A percentile compares a stretch with the other conserved stretches of the same genome.
phyloP scores from a whole-genome alignment of 2,797 vertebrate species.

The Luscinia luscinia region DNA sequence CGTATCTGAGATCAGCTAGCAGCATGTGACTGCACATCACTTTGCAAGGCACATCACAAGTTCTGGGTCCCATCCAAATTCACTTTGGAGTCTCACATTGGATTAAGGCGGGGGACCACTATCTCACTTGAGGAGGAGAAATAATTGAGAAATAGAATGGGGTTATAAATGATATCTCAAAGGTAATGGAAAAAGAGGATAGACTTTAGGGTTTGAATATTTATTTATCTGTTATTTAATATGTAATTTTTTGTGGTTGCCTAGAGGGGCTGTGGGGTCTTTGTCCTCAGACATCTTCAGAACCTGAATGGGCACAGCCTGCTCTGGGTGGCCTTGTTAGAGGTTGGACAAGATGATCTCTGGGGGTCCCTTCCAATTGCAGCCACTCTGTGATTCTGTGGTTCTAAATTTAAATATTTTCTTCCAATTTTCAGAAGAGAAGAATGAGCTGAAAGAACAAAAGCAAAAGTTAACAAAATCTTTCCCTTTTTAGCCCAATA shows the following conservation, averaged over 20 bases:
- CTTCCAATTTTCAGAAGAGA: not conserved
- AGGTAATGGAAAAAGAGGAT: not conserved
- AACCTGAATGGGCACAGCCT: not conserved
- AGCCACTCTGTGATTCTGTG: not conserved
- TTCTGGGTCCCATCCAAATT: not conserved
- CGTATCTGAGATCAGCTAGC: not conserved
- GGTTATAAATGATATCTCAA: not conserved
- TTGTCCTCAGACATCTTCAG: not conserved
- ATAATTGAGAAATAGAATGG: not conserved
- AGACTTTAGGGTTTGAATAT: not conserved
- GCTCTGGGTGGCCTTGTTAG: not conserved
- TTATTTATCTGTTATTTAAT: not conserved
- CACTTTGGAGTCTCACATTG: not conserved
- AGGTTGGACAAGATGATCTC: not conserved
- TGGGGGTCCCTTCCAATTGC: not conserved
- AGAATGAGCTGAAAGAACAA: not conserved
- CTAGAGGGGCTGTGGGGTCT: not conserved
- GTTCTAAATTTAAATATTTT: not conserved
- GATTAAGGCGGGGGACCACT: not conserved
- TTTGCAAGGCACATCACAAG: not conserved
- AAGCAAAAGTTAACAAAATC: not conserved
- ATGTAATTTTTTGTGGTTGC: not conserved
- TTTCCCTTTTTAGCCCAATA: not conserved
- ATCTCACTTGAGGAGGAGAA: not conserved
- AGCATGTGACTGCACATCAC: not conserved